Base-by-base conservation (phyloP, 1,140 invertebrate species). In the Plectrocnemia conspersa region DNA sequence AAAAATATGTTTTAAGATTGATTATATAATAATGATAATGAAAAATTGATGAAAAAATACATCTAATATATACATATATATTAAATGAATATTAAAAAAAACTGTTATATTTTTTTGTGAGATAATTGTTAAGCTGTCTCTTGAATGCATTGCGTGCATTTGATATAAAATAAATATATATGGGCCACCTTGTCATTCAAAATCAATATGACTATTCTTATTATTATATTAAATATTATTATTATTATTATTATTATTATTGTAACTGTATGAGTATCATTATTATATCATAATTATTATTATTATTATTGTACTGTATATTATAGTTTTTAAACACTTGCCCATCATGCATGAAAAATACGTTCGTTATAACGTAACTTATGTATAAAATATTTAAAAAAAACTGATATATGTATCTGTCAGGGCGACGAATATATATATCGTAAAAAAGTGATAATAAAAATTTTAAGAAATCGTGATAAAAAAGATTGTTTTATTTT, bases 401-500 rank as follows among this genome's bases (percentile, higher is more conserved):
- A 35, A 16, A 11, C n/a, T n/a, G n/a, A n/a, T n/a, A 16, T 18
- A 22, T 50, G 13, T 22, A 38, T 24, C 13, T 50, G 33, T 45
- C 11, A 25, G 7, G n/a, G n/a, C n/a, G n/a, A 25, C 11, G 3
- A 18, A n/a, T 47, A 16, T 38, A 22, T 25, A 19, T 19, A 45
- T 49, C 48, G 21, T 50, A 33, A 59, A 55, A 60, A 60, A 55
- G 58, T 60, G 58, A 60, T 56, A 60, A 60, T 60, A 60, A 60
- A 60, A 60, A 47, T 49, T 59, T 54, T 56, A 41, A 56, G 53
- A 60, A 60, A 60, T 49, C 58, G 58, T 60, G 54, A 60, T 56
- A 32, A 56, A 56, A 52, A 23, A 52, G 22, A 15, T 47, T 16
- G 38, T 50, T 57, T 57, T 32, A 50, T 49, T 49, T 49, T 18